Percentiles rank a stretch among this genome's conserved stretches.
Conservation (phyloP, 2,113 vertebrate species). For the Origma solitaria region DNA sequence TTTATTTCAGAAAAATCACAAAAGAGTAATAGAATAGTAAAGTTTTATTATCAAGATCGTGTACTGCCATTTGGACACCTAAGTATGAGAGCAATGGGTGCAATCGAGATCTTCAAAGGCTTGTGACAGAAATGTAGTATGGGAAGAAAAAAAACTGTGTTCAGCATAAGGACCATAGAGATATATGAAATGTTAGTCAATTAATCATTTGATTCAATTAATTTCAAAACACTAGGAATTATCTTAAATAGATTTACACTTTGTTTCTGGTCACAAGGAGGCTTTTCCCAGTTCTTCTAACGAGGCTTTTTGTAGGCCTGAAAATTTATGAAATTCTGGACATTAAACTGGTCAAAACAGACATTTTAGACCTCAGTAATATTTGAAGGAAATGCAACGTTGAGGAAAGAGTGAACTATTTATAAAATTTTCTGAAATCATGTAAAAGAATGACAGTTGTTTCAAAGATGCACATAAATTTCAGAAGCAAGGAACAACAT, state of each 20-base stretch:
- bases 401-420: background rate
- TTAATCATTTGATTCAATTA: background rate
- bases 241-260: background rate
- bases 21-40: background rate
- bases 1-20: background rate
- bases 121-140: background rate
- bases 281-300: background rate
- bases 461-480: background rate
- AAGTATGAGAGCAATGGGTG: background rate
- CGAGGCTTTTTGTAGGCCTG: background rate
- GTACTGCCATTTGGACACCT: background rate
- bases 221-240: background rate
- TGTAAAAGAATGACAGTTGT: background rate
- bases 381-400: background rate
- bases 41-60: background rate
- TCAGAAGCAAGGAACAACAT: background rate
- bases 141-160: background rate
- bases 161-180: background rate
- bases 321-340: background rate
- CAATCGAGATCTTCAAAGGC: background rate
- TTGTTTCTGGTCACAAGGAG: background rate
- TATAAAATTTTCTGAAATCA: background rate
- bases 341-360: background rate
- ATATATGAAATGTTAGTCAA: background rate
- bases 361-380: background rate